Evolutionary conservation across 2,888 invertebrate species (phyloP), one percentile per base, ranked within the genome.

Genomic region (Mantis religiosa): DNA sequence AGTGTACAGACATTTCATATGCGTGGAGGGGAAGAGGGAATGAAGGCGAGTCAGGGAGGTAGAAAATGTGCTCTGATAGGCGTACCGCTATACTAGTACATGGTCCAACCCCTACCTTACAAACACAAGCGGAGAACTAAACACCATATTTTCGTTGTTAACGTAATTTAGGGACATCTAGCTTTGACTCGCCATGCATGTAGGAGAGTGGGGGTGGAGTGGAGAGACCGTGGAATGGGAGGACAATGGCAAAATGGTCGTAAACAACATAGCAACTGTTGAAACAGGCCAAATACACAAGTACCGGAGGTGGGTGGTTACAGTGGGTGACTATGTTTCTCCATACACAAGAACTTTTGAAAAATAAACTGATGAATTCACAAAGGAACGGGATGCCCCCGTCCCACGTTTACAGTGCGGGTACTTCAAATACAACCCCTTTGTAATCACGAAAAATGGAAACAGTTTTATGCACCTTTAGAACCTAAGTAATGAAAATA

Each of bases 131-230:
- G 54, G 54, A 71, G 54, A n/a, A 30, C 86, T 86, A 86, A 86
- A 86, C 86, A 30, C 86, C 86, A 86, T 86, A 81, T 86, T 86
- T 86, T 86, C 28, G 81, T 86, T 81, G 86, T 71, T 86, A 86
- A 86, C 30, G 81, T 86, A 86, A 54, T 86, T 28, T 28, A 47
- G 34, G 54, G 85, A 85, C n/a, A 47, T 81, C 28, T 86, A 81
- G 86, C 86, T 86, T 86, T 86, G 86, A 86, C 81, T 86, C 81
- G 86, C 86, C 86, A 86, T 86, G 86, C 86, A 86, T 86, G 54
- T 86, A 86, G 54, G 54, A 71, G 54, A 20, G 54, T 71, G 54
- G 54, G 54, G 54, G 54, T 71, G 54, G 54, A 25, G 41, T 41
- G 34, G 54, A 14, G 54, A 54, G 54, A 0, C 54, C 3, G 54